Percentiles rank a stretch among this genome's conserved stretches.
Conservation (phyloP, 2,888 invertebrate genomes). For the Nemurella pictetii region DNA sequence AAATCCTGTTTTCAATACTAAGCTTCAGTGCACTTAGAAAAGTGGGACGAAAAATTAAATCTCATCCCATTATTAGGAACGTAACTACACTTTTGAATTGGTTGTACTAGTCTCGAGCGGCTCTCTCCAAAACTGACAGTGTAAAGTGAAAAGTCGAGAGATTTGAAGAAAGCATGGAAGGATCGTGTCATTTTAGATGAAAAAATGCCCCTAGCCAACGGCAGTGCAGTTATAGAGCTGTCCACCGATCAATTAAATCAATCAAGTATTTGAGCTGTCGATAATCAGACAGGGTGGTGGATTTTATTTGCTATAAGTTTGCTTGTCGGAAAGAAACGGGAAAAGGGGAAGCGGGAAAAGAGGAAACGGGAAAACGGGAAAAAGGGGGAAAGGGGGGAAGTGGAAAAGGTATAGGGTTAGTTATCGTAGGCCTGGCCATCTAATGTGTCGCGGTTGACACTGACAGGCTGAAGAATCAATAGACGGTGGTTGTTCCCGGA, state of each 20-base stretch:
- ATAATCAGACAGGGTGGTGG: not conserved
- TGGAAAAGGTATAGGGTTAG: not conserved
- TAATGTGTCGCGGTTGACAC: constrained; percentile 11
- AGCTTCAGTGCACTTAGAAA: too few relatives aligned
- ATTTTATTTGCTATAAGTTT: not conserved
- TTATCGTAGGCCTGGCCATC: not conserved
- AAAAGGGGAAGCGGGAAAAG: not conserved
- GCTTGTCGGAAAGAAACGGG: not conserved
- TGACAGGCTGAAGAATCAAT: constrained; percentile 25
- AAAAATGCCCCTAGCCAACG: too few relatives aligned
- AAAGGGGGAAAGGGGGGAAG: not conserved
- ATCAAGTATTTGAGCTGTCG: not conserved
- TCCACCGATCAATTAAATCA: not conserved
- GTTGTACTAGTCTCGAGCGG: too few relatives aligned
- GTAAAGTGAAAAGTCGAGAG: too few relatives aligned
- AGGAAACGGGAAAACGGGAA: not conserved
- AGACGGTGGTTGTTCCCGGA: constrained; percentile 20
- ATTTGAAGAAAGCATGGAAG: too few relatives aligned
- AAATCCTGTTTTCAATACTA: too few relatives aligned
- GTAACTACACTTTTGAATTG: too few relatives aligned
- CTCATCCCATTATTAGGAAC: too few relatives aligned
- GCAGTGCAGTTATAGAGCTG: too few relatives aligned
- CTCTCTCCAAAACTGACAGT: too few relatives aligned
- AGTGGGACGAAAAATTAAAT: too few relatives aligned
- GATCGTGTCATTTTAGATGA: too few relatives aligned